Evolutionary conservation across 2,888 invertebrate genomes (phyloP).

Genomic region (Perithous albicinctus): DNA sequence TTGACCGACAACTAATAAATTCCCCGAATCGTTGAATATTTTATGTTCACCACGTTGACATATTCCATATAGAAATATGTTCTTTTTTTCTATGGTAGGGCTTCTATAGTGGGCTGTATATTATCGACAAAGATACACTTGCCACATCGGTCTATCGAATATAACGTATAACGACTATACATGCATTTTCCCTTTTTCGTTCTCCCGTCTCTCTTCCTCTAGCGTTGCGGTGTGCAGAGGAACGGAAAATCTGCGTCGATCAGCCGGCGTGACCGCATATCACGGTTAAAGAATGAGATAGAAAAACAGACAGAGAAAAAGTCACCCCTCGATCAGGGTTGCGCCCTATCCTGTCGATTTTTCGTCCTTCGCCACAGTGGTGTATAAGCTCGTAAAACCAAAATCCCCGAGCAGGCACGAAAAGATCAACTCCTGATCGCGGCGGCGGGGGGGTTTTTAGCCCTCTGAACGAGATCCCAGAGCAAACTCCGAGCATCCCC

Average conservation of each 20-base stretch:
- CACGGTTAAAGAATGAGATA: conserved; percentile 23
- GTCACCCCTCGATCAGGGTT: conserved; percentile 41
- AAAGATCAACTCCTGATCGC: conserved; percentile 65
- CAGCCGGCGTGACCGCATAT: conserved; percentile 43
- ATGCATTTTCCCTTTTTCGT: conserved; percentile 48
- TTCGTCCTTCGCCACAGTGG: conserved; percentile 52
- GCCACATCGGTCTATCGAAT: conserved; percentile 38
- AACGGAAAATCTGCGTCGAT: conserved; percentile 55
- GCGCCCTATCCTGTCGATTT: conserved; percentile 40
- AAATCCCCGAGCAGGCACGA: conserved; percentile 74
- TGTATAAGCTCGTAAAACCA: conserved; percentile 78
- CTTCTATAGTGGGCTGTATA: background rate
- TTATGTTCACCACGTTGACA: conserved; percentile 28
- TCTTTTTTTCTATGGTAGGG: conserved; percentile 1
- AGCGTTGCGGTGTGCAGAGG: conserved; percentile 14
- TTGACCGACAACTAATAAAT: conserved; percentile 51
- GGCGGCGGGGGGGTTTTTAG: background rate
- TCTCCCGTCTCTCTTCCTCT: conserved; percentile 4
- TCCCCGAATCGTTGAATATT: conserved; percentile 48
- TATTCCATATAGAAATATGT: conserved; percentile 34
- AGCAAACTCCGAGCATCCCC: conserved; percentile 54
- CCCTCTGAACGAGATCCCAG: background rate
- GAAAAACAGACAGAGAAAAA: conserved; percentile 27
- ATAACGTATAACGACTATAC: conserved; percentile 23
- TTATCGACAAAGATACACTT: conserved; percentile 17